phyloP scores from a whole-genome alignment of 2,113 vertebrate species.

The western clawed frog (Xenopus tropicalis) region UCB_Xtro_10.0 CM004445.2:101730001-101730500 shows the following conservation, averaged over 20 bases:
- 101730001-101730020: slow-evolving; percentile 86
- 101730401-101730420: too few species aligned
- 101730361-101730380: too few species aligned
- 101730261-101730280: background rate
- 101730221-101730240: background rate
- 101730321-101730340: too few species aligned
- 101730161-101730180: slow-evolving; percentile 74
- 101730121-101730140: slow-evolving; percentile 80
- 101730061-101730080: slow-evolving; percentile 85
- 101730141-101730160: slow-evolving; percentile 79
- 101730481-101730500: background rate
- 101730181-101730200: slow-evolving; percentile 60
- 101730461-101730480: too few species aligned
- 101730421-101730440: too few species aligned
- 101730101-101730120: slow-evolving; percentile 76
- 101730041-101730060: slow-evolving; percentile 70
- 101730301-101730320: too few species aligned
- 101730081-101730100: slow-evolving; percentile 86
- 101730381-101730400: too few species aligned
- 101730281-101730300: too few species aligned
- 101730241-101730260: background rate
- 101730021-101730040: slow-evolving; percentile 79
- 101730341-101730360: background rate
- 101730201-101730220: slow-evolving; percentile 5
- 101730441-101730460: too few species aligned